Conservation (phyloP, 2,113 vertebrate species). For the Microtus oregoni region DNA sequence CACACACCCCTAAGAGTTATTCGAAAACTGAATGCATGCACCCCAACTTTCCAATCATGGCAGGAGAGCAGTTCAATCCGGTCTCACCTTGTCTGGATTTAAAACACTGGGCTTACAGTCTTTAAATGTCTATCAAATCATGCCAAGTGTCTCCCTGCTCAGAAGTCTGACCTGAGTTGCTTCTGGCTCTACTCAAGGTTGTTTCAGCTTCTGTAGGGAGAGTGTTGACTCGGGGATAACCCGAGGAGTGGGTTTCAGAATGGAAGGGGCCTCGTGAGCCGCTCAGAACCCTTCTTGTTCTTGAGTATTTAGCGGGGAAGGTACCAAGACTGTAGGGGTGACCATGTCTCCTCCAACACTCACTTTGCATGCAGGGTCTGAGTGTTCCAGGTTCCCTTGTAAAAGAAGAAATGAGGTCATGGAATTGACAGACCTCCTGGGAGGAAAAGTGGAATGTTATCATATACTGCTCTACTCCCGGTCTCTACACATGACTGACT, state of each 20-base stretch:
- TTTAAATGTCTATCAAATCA: background rate
- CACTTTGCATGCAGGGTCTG: background rate
- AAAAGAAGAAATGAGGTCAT: background rate
- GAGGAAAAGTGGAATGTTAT: background rate
- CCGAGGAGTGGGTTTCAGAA: background rate
- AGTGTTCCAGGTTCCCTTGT: background rate
- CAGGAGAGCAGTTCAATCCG: background rate
- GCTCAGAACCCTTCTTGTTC: background rate
- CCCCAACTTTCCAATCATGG: background rate
- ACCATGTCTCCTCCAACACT: background rate
- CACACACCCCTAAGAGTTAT: background rate
- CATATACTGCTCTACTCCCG: background rate
- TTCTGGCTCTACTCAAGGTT: background rate
- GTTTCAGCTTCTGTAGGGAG: background rate
- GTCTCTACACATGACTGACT: background rate
- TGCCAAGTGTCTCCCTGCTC: background rate
- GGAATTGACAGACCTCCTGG: constrained; percentile 2
- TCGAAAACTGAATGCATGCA: background rate
- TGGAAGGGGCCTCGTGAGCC: background rate
- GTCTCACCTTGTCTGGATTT: background rate
- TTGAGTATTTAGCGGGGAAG: background rate
- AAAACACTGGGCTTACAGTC: background rate
- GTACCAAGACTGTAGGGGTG: background rate
- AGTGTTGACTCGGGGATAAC: background rate
- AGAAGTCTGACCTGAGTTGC: background rate